Base-by-base conservation (phyloP, 2,113 vertebrate species). In the Callocephalon fimbriatum region DNA sequence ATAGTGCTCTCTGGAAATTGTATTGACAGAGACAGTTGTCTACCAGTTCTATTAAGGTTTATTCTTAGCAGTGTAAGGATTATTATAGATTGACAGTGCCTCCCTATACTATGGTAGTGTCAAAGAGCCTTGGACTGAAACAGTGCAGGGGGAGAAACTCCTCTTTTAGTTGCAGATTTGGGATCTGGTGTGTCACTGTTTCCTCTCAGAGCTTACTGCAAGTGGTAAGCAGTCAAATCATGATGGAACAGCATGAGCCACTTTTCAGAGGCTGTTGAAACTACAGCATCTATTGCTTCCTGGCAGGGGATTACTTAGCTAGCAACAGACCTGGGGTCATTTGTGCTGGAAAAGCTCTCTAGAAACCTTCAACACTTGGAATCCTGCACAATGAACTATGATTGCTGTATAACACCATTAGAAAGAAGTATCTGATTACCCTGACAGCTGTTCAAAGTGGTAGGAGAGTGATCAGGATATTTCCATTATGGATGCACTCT, bases 181-280 rank as follows among this genome's bases (percentile, higher is more conserved):
- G 23, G 35, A 50, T 62, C 32, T 75, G 22, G 7, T 7, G 18
- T 38, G 26, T 48, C 63, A 15, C 5, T 23, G 42, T 59, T 83
- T 83, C 16, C 27, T 40, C 37, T 31, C 27, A 71, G 51, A 21
- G 14, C 16, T 71, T 66, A 22, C 15, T 21, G 8, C 25, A 66
- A 65, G 29, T 15, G 32, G 9, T 25, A 38, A 70, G 23, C 37
- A 61, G 40, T 26, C 47, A 80, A 47, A 42, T 65, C 14, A 3
- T 2, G 7, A 51, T 27, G 58, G 58, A 67, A 31, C 51, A 37
- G 11, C 63, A n/a, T 0, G 0, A n/a, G 31, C 10, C 5, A 5
- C 11, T 83, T 65, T 87, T 78, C 61, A 48, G 31, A 74, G 54
- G 48, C 26, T 77, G 7, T 21, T 63, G 50, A 74, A 16, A 31